Evolutionary conservation across 2,888 invertebrate species (phyloP).

Genomic region (Creontiades dilutus): DNA sequence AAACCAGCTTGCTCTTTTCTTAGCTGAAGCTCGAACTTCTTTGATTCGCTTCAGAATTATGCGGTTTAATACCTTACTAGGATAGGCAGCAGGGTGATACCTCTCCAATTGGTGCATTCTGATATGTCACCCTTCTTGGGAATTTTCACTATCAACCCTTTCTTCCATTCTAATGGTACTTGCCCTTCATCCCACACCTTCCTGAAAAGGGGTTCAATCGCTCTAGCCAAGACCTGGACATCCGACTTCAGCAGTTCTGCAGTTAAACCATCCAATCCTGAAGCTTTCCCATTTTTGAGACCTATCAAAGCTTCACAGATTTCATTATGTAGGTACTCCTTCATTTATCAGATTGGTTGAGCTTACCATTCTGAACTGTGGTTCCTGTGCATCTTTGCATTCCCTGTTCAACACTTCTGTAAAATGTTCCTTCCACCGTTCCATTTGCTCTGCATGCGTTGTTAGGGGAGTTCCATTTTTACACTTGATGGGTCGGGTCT

Average conservation of each 20-base stretch:
- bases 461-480: constrained; percentile 43
- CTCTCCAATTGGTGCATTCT: constrained; percentile 42
- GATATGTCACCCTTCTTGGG: constrained; percentile 18
- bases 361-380: constrained; percentile 4
- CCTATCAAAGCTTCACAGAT: constrained; percentile 27
- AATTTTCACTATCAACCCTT: constrained; percentile 25
- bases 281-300: constrained; percentile 46
- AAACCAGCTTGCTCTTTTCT: constrained; percentile 42
- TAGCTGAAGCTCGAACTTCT: neutral
- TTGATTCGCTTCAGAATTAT: constrained; percentile 29
- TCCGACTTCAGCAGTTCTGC: constrained; percentile 48
- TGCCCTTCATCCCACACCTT: constrained; percentile 25
- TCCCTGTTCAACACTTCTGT: constrained; percentile 35
- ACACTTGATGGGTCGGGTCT: constrained; percentile 39
- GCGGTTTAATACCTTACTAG: neutral
- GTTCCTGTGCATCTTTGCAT: constrained; percentile 44
- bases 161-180: neutral
- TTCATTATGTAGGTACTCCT: constrained; percentile 17
- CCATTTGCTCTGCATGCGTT: constrained; percentile 51
- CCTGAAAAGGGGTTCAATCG: constrained; percentile 46
- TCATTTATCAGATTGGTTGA: neutral
- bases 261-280: constrained; percentile 42
- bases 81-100: constrained; percentile 45
- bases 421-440: constrained; percentile 45
- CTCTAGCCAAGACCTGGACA: constrained; percentile 7